Base-by-base conservation (phyloP, 2,797 vertebrate genomes). In the Trichosurus vulpecula region DNA sequence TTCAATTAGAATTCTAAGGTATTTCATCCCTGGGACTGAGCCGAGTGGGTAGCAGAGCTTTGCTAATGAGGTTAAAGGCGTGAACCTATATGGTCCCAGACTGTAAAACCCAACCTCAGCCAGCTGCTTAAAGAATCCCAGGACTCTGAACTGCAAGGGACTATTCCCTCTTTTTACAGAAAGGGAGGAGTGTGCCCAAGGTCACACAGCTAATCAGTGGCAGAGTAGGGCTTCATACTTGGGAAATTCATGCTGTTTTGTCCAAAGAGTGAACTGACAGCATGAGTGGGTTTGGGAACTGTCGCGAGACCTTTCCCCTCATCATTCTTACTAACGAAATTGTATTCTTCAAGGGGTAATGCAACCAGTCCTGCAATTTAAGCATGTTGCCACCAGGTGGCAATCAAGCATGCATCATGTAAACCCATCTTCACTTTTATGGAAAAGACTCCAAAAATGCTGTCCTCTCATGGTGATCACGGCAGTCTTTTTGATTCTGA, bases 301-400 rank as follows among this genome's bases (percentile, higher is more conserved):
- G 51, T 94, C 89, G 29, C 27, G 54, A 47, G 55, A 92, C 57
- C 8, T 94, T 87, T 90, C 81, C 54, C 52, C 57, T 52, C 90
- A 47, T 54, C 90, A 55, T 52, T 56, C 27, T 56, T 95, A 91
- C 52, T 93, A 92, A 8, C 12, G 31, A 51, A 94, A 35, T 91
- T 89, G 93, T 90, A 58, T 31, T 90, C 54, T 94, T 66, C 66
- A 35, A 54, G 55, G 54, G 4, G 11, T 87, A 10, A 1, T 1
- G 22, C 54, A 94, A 56, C 92, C 94, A 55, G 52, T 27, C 94
- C 92, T 95, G 96, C 95, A 97, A 95, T 97, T 98, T 89, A 93
- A 47, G 1, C 5, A 93, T 31, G 2, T 0, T 1, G 58, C 91
- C 97, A 94, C 96, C 52, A 97, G 95, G 96, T 91, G 97, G 97